Evolutionary conservation across 2,797 vertebrate species (phyloP), one percentile per base, ranked within the genome.

Genomic region (Sebastes hopkinsi): DNA sequence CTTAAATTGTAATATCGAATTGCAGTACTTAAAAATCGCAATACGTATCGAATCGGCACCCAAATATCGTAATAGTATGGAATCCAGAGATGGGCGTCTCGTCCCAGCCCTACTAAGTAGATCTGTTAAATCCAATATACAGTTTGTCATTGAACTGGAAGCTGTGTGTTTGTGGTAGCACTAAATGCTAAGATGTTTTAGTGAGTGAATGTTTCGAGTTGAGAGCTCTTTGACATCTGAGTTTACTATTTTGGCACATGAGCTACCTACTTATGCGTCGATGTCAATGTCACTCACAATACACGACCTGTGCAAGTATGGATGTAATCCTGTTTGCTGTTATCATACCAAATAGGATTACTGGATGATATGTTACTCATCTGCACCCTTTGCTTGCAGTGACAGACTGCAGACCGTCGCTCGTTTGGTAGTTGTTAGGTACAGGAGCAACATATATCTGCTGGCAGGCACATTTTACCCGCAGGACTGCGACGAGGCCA

Each of bases 331-430:
- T 88, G 75, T 94, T 94, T 93, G 80, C 83, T 83, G 83, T 87
- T 92, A 92, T 94, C 87, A 87, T 80, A 81, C 79, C 72, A 92
- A 92, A 92, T 87, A 90, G 90, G 92, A 93, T 95, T 92, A 94
- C 76, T 61, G 67, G 71, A 65, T 86, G 80, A 92, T 90, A 80
- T 85, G 85, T 87, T 90, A 75, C 79, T 89, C 88, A 88, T 92
- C 82, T 91, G 73, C 79, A 74, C 84, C 59, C 60, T 67, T 68
- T 68, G 68, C 87, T 82, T 67, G 66, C 81, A 62, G 82, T 83
- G 80, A 84, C 86, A 88, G 79, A 68, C 75, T 84, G 76, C 64
- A 84, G 80, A 85, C 83, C 77, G 54, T 75, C 8, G 16, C 74
- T 85, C 72, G 58, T 86, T 84, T 83, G 36, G 67, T 46, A 79